Evolutionary conservation across 2,797 vertebrate genomes (phyloP).

Genomic region (Tokudaia tokunoshimensis): DNA sequence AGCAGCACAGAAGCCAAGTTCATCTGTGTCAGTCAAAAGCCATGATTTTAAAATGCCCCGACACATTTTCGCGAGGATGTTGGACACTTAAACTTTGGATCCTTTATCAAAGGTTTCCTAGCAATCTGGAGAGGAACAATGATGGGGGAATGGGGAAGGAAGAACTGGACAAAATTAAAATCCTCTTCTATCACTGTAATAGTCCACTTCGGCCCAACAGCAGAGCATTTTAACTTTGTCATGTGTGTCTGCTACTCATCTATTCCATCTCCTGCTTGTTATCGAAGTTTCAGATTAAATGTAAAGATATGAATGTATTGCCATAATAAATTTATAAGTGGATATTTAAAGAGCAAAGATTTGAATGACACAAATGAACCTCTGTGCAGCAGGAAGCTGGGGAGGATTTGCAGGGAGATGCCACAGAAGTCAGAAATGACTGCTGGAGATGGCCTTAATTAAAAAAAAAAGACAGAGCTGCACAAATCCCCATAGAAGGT

Average conservation of each 20-base stretch:
- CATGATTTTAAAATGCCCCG: slow-evolving; percentile 62
- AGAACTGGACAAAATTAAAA: slow-evolving; percentile 83
- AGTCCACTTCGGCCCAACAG: slow-evolving; percentile 81
- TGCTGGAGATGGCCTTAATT: slow-evolving; percentile 82
- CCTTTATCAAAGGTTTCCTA: slow-evolving; percentile 78
- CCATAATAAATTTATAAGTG: slow-evolving; percentile 88
- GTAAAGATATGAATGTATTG: slow-evolving; percentile 86
- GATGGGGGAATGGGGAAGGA: slow-evolving; percentile 53
- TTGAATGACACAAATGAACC: slow-evolving; percentile 88
- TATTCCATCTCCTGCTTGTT: slow-evolving; percentile 87
- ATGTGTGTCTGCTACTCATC: slow-evolving; percentile 83
- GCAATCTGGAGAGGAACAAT: slow-evolving; percentile 69
- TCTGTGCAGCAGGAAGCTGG: slow-evolving; percentile 74
- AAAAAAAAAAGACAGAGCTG: slow-evolving; percentile 73
- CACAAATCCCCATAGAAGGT: slow-evolving; percentile 62
- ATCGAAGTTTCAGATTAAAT: slow-evolving; percentile 84
- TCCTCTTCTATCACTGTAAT: slow-evolving; percentile 78
- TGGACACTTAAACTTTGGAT: slow-evolving; percentile 34
- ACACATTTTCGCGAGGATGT: slow-evolving; percentile 60
- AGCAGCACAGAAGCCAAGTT: neutral
- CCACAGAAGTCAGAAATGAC: slow-evolving; percentile 83
- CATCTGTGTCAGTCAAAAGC: slow-evolving; percentile 78
- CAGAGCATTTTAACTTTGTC: slow-evolving; percentile 85
- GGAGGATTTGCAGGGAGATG: slow-evolving; percentile 84
- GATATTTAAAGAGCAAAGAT: slow-evolving; percentile 88